Evolutionary conservation across 2,113 vertebrate genomes (phyloP), one percentile per base, ranked within the genome.

Genomic region (Dipodomys merriami): DNA sequence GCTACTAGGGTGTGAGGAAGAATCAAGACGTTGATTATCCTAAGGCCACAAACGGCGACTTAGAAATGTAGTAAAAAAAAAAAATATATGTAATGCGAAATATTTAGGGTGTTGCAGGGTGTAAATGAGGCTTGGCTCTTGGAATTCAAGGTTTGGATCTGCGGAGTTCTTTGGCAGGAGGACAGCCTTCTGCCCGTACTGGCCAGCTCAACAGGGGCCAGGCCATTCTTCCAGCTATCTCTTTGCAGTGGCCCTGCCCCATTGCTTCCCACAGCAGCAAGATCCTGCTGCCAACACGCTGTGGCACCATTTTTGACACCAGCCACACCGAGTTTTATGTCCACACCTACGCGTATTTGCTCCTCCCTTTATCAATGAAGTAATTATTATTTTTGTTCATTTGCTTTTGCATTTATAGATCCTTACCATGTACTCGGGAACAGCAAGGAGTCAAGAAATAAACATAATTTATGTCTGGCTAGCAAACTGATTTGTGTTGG

Each of bases 131-230:
- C 94, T 91, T 96, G 97, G 92, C 96, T 96, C 97, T 87, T 95
- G 93, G 96, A 97, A 97, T 97, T 96, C 95, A 97, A 97, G 97
- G 96, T 97, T 87, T 92, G 95, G 95, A 39, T 94, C 97, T 97
- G 82, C 97, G 97, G 88, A 96, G 97, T 97, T 96, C 97, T 97
- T 96, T 98, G 97, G 97, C 97, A 90, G 95, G 89, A 84, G 88
- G 93, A 84, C 96, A 96, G 95, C 96, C 96, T 97, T 95, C 92
- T 95, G 94, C 92, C 94, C 95, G 89, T 91, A 90, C 67, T 39
- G 0, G 78, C 84, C 95, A 92, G 84, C 96, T 83, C 39, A 39
- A 39, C 80, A 93, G 94, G 95, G 97, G 97, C 83, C 88, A 49
- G 97, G 46, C 95, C 94, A 79, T 96, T 93, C 39, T 90, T 74